phyloP scores from a whole-genome alignment of 1,140 invertebrate species.

The Parasteatoda tepidariorum region DNA sequence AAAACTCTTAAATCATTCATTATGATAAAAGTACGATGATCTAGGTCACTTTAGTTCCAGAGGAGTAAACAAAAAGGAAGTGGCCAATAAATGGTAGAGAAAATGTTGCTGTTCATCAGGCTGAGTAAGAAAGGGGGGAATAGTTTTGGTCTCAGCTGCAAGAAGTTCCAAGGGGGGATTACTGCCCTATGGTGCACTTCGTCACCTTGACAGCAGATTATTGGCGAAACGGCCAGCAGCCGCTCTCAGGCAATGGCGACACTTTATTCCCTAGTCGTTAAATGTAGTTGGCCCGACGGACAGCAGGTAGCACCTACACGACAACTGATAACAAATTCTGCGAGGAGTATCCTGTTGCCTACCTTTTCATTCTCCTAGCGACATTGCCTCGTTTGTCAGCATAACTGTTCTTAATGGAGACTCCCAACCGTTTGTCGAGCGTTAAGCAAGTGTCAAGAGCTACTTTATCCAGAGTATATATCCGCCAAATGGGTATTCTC shows the following conservation, averaged over 20 bases:
- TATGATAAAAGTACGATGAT: conserved; percentile 10
- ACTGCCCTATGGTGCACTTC: conserved; percentile 49
- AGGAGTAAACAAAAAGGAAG: conserved; percentile 5
- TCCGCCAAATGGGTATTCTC: conserved; percentile 21
- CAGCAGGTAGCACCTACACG: conserved; percentile 45
- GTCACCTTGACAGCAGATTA: conserved; percentile 57
- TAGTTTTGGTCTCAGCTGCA: conserved; percentile 24
- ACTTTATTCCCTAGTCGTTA: conserved; percentile 49
- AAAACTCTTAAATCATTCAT: conserved; percentile 2
- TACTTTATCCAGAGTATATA: conserved; percentile 55
- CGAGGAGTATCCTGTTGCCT: conserved; percentile 25
- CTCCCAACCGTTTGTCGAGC: conserved; percentile 52
- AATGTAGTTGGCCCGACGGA: conserved; percentile 31
- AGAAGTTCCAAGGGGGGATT: conserved; percentile 25
- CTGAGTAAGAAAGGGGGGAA: background rate
- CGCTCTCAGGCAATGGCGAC: conserved; percentile 32
- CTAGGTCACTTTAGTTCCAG: conserved; percentile 25
- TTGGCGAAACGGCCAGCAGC: conserved; percentile 36
- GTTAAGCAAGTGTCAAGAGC: conserved; percentile 47
- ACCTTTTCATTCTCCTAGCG: conserved; percentile 45
- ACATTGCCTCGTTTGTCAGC: conserved; percentile 54
- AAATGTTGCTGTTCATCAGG: conserved; percentile 49
- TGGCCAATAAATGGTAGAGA: conserved; percentile 39
- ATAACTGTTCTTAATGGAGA: conserved; percentile 58
- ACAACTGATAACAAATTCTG: conserved; percentile 46